Evolutionary conservation across 2,888 invertebrate genomes (phyloP), one percentile per base, ranked within the genome.

Genomic region (Psylliodes chrysocephalus): DNA sequence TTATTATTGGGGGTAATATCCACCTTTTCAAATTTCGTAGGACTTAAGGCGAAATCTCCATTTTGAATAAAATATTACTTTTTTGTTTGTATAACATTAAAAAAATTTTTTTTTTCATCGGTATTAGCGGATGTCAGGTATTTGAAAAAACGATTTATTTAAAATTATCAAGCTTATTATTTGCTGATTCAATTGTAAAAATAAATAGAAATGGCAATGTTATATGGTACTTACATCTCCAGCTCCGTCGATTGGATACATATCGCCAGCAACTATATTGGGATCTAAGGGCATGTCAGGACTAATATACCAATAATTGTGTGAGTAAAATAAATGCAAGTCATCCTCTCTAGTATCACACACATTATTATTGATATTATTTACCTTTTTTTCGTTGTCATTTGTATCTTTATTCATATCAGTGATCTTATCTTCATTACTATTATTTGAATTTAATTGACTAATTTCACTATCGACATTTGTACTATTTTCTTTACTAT

Each of bases 261-360:
- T 46, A 33, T 40, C 66, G 33, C 76, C 78, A 62, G 81, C 73
- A 60, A 83, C 77, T 53, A 85, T 77, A 65, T 79, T 78, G 49
- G 80, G 78, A 77, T 86, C 85, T 66, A 85, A 75, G 10, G 84
- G 83, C 73, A 83, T 77, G 56, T 84, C 84, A 8, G 86, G 86
- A 70, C 83, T 82, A 74, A 86, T 82, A 72, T 86, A 84, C 82
- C 86, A 87, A 80, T 85, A 87, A 74, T 85, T 84, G 77, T 85
- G 85, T 49, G 84, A 82, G 80, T 86, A 86, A 75, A 82, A 87
- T 71, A 83, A 80, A 66, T 82, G 81, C 66, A 82, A 79, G 71
- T 83, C 76, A 72, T 80, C 79, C 56, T 78, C 76, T 78, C 55
- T 44, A 60, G 51, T 47, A 66, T 57, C 71, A 70, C 64, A 77